Conservation (phyloP, 2,113 vertebrate species). For the Amphiprion ocellaris region DNA sequence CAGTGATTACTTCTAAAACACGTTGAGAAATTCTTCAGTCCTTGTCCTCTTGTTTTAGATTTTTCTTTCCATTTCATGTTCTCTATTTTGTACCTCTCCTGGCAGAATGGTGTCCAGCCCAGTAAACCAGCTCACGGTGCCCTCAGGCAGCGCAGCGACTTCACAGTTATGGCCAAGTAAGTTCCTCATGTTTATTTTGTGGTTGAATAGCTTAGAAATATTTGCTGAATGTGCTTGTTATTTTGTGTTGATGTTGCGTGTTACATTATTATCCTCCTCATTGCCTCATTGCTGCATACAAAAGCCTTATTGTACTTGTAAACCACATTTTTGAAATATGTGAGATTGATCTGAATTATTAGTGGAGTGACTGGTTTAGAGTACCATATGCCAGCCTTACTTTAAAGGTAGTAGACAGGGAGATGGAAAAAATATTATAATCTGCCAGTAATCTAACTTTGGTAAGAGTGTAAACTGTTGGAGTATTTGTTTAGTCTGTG, state of each 20-base stretch:
- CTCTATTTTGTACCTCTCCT: background rate
- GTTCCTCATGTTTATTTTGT: slow-evolving; percentile 58
- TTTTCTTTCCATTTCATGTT: background rate
- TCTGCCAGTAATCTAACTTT: too few relatives aligned
- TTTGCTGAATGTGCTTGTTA: slow-evolving; percentile 2
- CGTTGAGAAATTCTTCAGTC: background rate
- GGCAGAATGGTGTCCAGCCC: slow-evolving; percentile 90
- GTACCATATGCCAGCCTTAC: background rate
- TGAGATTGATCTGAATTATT: background rate
- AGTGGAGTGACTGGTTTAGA: background rate
- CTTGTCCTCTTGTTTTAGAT: background rate
- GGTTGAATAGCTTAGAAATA: slow-evolving; percentile 9
- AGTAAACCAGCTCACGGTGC: slow-evolving; percentile 85
- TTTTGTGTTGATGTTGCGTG: slow-evolving; percentile 2
- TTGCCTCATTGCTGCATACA: too few relatives aligned
- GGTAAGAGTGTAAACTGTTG: too few relatives aligned
- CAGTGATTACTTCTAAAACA: background rate
- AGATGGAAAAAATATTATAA: too few relatives aligned
- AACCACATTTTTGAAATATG: too few relatives aligned
- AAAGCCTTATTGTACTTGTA: too few relatives aligned
- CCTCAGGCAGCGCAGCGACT: slow-evolving; percentile 92
- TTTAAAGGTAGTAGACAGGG: too few relatives aligned
- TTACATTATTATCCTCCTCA: background rate
- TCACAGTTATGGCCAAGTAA: slow-evolving; percentile 96
- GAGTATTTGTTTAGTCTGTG: background rate